Evolutionary conservation across 2,113 vertebrate genomes (phyloP).

Genomic region (Ardeotis arabs): DNA sequence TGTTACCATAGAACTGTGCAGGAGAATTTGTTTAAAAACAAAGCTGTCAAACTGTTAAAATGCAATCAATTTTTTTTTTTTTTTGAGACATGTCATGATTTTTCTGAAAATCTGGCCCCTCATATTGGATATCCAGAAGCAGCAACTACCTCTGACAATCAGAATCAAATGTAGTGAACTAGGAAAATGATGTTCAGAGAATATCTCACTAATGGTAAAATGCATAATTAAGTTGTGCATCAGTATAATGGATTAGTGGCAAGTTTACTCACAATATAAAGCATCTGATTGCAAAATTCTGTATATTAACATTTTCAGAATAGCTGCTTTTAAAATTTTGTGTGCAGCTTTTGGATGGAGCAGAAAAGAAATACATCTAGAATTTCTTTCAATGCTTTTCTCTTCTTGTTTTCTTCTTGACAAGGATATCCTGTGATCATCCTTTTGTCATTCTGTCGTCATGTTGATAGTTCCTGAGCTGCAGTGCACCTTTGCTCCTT

Average conservation of each 20-base stretch:
- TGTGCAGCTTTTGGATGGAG: neutral
- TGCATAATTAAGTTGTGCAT: neutral
- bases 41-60: neutral
- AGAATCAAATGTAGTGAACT: neutral
- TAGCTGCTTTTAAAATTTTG: neutral
- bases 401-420: neutral
- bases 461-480: constrained; percentile 13
- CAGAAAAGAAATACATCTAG: neutral
- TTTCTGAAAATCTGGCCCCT: neutral
- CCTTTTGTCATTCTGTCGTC: constrained; percentile 39
- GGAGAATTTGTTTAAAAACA: neutral
- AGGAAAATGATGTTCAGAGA: neutral
- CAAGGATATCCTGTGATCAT: neutral
- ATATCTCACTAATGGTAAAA: neutral
- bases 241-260: neutral
- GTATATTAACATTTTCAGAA: neutral
- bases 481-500: neutral
- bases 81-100: neutral
- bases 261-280: neutral
- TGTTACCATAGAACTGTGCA: neutral
- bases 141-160: neutral
- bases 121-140: neutral
- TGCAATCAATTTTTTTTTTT: neutral
- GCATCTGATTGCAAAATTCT: neutral
- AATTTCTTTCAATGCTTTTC: neutral